Evolutionary conservation across 2,888 invertebrate species (phyloP).

Genomic region (Theretra japonica): DNA sequence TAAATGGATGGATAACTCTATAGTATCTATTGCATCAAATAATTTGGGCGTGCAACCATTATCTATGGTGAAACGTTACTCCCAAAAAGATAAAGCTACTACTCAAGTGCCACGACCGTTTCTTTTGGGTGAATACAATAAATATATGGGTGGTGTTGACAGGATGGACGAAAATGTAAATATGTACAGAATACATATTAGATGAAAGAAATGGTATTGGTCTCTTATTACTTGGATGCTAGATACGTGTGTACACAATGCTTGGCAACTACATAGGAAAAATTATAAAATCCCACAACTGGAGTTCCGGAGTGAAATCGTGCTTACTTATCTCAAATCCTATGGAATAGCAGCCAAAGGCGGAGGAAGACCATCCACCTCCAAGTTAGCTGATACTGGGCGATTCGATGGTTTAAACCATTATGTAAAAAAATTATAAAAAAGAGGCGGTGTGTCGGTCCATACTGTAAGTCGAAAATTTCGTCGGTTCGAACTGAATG

Average conservation of each 20-base stretch:
- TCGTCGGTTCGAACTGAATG: constrained; percentile 27
- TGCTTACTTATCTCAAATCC: no score
- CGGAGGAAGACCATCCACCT: constrained; percentile 29
- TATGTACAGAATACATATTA: constrained; percentile 29
- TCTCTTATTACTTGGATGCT: constrained; percentile 33
- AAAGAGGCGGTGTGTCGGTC: not conserved
- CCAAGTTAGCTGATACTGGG: constrained; percentile 20
- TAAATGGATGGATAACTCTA: no score
- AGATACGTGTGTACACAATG: constrained; percentile 27
- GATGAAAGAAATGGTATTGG: constrained; percentile 32
- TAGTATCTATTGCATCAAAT: no score
- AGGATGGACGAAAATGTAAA: not conserved
- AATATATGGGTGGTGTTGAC: constrained; percentile 1
- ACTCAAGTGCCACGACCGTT: constrained; percentile 1
- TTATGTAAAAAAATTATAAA: not conserved
- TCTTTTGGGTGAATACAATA: constrained; percentile 1
- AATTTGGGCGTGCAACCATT: not conserved
- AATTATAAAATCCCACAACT: constrained; percentile 29
- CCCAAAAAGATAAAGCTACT: not conserved
- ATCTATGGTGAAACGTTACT: not conserved
- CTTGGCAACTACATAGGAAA: constrained; percentile 28
- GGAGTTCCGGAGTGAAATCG: constrained; percentile 4
- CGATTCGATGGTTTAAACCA: constrained; percentile 8
- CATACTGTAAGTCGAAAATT: not conserved
- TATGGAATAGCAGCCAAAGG: constrained; percentile 2